Evolutionary conservation across 2,888 invertebrate species (phyloP), one percentile per base, ranked within the genome.

Genomic region (Physocephala rufipes): DNA sequence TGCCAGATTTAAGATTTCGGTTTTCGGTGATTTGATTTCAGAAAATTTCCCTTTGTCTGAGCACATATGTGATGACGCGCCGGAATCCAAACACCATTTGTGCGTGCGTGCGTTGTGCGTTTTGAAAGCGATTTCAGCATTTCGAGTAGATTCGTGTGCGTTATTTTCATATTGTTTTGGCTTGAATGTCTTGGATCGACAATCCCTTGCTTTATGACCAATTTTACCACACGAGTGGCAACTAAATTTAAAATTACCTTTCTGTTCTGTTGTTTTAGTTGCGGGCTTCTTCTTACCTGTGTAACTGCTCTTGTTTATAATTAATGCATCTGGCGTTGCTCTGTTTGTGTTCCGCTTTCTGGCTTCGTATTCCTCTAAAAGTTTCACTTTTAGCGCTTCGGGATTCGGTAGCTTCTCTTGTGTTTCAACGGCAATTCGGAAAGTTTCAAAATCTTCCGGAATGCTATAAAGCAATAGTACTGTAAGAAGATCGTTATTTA

Each of bases 401-500:
- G 66, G 59, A 21, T 12, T 45, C 21, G 63, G 64, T 2, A 73
- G n/a, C 26, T 69, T 66, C 53, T 70, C 72, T 45, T 71, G 63
- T 0, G 55, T 5, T 65, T 75, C 71, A 4, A 74, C 73, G 1
- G 74, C 72, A 7, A 73, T 71, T 67, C 66, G 65, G 30, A 71
- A 74, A 1, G 21, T 19, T 67, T 74, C 72, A 19, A 68, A 65
- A 9, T 70, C 62, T 2, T 74, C 65, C 12, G 71, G 73, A 0
- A 74, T 58, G 53, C 74, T 71, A 47, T 74, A 75, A 26, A 75
- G 59, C 5, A 74, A 47, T 0, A 75, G 21, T 2, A 75, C 68
- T 2, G 68, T 63, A 3, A 75, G 43, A 13, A 74, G 30, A 1
- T 75, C 69, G 4, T 70, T 70, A 16, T 62, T 63, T 13, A 73